Evolutionary conservation across 2,113 vertebrate genomes (phyloP).

Genomic region (Cyprinodon brontotheroides): DNA sequence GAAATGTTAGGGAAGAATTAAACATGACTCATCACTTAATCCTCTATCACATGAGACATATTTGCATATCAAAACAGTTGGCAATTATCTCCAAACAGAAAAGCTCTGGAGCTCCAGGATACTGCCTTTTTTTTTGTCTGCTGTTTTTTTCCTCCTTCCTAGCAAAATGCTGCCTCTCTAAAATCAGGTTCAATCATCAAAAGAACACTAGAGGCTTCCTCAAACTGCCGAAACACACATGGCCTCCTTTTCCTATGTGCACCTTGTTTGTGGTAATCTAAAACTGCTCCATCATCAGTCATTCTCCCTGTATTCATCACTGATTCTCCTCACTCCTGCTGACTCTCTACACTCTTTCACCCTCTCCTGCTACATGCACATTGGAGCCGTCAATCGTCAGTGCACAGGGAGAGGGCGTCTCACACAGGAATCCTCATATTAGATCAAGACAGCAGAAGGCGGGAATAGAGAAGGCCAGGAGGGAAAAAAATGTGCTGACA

Average conservation of each 20-base stretch:
- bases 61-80: constrained; percentile 71
- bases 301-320: constrained; percentile 41
- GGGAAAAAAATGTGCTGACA: constrained; percentile 35
- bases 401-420: constrained; percentile 58
- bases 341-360: constrained; percentile 26
- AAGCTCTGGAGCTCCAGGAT: constrained; percentile 33
- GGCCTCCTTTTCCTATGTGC: constrained; percentile 19
- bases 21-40: constrained; percentile 58
- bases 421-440: constrained; percentile 55
- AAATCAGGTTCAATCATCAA: constrained; percentile 46
- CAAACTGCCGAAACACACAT: constrained; percentile 29
- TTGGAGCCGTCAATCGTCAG: constrained; percentile 61
- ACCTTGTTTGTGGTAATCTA: constrained; percentile 57
- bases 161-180: constrained; percentile 54
- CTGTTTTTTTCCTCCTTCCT: constrained; percentile 4
- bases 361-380: constrained; percentile 23
- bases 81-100: constrained; percentile 66
- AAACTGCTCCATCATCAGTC: constrained; percentile 56
- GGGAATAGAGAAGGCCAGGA: constrained; percentile 3
- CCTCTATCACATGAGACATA: constrained; percentile 56
- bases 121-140: constrained; percentile 65
- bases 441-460: constrained; percentile 31
- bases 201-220: constrained; percentile 24
- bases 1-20: constrained; percentile 43
- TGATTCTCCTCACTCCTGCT: constrained; percentile 19